Evolutionary conservation across 2,113 vertebrate genomes (phyloP).

Genomic region (Cyprinodon tularosa): DNA sequence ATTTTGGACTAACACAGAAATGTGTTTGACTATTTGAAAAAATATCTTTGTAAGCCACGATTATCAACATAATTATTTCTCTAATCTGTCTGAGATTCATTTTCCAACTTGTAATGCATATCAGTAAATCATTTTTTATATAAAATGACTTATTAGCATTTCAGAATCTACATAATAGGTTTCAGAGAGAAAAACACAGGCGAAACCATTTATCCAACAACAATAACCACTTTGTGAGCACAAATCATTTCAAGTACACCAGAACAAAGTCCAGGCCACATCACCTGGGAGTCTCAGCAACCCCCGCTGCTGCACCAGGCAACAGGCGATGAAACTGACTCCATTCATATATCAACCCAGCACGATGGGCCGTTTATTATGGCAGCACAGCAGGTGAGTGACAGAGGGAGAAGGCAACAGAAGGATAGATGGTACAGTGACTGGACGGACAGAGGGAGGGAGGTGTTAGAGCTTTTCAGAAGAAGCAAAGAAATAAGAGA

Average conservation of each 20-base stretch:
- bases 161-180: neutral
- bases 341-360: slow-evolving; percentile 60
- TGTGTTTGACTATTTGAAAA: slow-evolving; percentile 39
- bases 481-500: slow-evolving; percentile 31
- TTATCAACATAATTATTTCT: neutral
- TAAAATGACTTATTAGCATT: neutral
- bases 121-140: neutral
- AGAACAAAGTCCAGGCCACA: slow-evolving; percentile 30
- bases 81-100: neutral
- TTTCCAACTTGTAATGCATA: neutral
- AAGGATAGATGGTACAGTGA: slow-evolving; percentile 54
- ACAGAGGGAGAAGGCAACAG: slow-evolving; percentile 66
- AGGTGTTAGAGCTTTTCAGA: slow-evolving; percentile 39
- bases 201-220: neutral
- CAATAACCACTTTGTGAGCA: neutral
- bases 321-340: slow-evolving; percentile 73
- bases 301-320: slow-evolving; percentile 52
- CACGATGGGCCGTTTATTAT: slow-evolving; percentile 74
- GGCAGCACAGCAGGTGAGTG: slow-evolving; percentile 61
- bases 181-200: neutral
- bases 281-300: slow-evolving; percentile 64
- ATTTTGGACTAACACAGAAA: slow-evolving; percentile 42
- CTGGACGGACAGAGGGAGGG: slow-evolving; percentile 36
- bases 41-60: neutral
- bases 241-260: slow-evolving; percentile 4